These are phyloP conservation scores for Clarias macrocephalus DNA, from an alignment of 2,113 vertebrate genomes.

Conservation along the genomic window DNA sequence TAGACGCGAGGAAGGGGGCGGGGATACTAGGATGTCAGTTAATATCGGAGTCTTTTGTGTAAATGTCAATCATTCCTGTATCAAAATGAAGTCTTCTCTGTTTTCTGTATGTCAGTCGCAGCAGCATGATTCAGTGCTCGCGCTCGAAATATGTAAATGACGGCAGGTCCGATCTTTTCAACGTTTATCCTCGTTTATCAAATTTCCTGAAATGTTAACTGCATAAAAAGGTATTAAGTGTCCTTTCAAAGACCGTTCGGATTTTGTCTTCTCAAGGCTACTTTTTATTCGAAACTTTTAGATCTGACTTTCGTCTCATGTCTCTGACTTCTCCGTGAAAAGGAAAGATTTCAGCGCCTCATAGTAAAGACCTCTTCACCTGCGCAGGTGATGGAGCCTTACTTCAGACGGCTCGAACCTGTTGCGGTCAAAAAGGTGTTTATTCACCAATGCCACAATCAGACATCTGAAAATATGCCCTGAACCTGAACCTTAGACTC, in stretches of 20 bases:
- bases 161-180: not conserved
- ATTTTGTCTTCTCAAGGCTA: not conserved
- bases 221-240: not conserved
- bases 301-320: not conserved
- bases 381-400: not conserved
- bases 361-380: conserved; percentile 45
- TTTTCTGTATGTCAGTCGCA: not conserved
- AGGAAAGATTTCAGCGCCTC: conserved; percentile 13
- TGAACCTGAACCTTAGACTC: conserved; percentile 45
- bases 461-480: conserved; percentile 41
- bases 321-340: conserved; percentile 1
- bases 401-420: not conserved
- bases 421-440: conserved; percentile 7
- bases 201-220: not conserved
- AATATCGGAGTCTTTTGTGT: not conserved
- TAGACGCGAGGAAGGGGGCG: not conserved
- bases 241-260: not conserved
- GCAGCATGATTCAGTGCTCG: not conserved
- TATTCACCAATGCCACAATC: conserved; percentile 45
- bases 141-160: not conserved
- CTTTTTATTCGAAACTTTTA: not conserved
- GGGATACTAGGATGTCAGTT: not conserved
- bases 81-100: not conserved
- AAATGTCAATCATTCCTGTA: not conserved
- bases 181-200: not conserved